These are phyloP conservation scores for Dendrolimus punctatus DNA, from an alignment of 1,140 invertebrate species.

Conservation along the genomic window DNA sequence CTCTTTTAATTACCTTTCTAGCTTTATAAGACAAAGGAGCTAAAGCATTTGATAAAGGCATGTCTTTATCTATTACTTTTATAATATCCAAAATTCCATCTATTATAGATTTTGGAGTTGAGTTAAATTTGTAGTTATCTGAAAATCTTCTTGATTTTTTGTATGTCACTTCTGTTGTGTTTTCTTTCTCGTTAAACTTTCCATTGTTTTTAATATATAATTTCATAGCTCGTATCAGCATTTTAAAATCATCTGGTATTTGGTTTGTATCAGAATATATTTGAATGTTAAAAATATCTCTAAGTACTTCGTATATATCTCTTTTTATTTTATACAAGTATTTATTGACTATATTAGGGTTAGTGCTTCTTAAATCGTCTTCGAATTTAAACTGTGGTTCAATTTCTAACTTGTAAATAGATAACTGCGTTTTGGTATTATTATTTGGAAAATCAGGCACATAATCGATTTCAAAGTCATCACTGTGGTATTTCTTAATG, in stretches of 20 bases:
- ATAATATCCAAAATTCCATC: constrained; percentile 22
- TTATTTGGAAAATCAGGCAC: constrained; percentile 1
- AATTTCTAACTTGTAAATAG: constrained; percentile 22
- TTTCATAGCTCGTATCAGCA: constrained; percentile 28
- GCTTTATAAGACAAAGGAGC: constrained; percentile 13
- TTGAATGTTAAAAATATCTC: constrained; percentile 24
- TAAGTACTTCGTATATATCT: constrained; percentile 34
- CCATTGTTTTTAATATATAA: constrained; percentile 22
- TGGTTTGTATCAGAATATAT: constrained; percentile 9
- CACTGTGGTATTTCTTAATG: constrained; percentile 9
- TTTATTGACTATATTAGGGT: constrained; percentile 18
- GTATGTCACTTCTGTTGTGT: constrained; percentile 4
- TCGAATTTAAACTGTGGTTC: constrained; percentile 13
- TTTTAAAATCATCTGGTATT: constrained; percentile 22
- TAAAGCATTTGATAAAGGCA: constrained; percentile 18
- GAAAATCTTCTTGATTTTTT: constrained; percentile 11
- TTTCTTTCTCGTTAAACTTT: constrained; percentile 9
- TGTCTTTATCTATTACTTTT: constrained; percentile 22
- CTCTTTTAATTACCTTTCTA: constrained; percentile 25
- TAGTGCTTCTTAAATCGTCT: constrained; percentile 9
- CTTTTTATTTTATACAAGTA: constrained; percentile 32
- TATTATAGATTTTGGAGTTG: background rate
- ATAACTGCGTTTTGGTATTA: constrained; percentile 13
- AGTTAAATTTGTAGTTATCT: background rate
- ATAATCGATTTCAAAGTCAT: background rate